A percentile compares a stretch with the other conserved stretches of the same genome.
Conservation (phyloP, 2,888 invertebrate species). For the Podotricha telesiphe region DNA sequence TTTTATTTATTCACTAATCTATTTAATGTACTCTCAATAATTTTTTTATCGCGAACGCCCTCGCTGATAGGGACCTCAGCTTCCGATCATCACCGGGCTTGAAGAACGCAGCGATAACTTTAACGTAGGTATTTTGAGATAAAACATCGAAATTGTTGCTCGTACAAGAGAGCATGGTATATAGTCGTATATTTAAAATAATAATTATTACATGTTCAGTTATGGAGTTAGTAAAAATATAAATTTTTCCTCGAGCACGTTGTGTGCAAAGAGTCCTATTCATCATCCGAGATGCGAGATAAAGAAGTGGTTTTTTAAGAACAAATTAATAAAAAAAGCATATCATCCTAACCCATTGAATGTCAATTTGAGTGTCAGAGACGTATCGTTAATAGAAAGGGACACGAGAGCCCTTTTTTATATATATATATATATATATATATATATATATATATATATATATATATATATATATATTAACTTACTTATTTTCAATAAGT, state of each 20-base stretch:
- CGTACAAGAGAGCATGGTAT: background rate
- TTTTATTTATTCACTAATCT: no score
- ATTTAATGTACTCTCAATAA: background rate
- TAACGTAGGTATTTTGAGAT: background rate
- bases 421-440: background rate
- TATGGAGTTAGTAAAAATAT: no score
- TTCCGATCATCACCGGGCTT: constrained; percentile 21
- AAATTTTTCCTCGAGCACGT: no score
- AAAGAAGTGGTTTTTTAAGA: background rate
- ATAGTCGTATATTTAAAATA: background rate
- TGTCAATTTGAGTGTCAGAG: no score
- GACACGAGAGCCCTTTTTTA: constrained; percentile 5
- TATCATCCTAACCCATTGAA: no score
- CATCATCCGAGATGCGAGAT: background rate
- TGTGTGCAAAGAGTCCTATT: background rate
- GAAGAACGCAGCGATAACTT: background rate
- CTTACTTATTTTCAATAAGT: no score
- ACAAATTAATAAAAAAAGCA: no score
- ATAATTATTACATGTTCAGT: background rate
- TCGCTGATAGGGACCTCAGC: constrained; percentile 9
- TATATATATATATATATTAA: no score
- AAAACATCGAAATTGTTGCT: background rate
- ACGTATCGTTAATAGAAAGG: constrained; percentile 19
- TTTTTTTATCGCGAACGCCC: constrained; percentile 6
- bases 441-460: no score